Evolutionary conservation across 2,113 vertebrate species (phyloP), one percentile per base, ranked within the genome.

Genomic region (Reinhardtius hippoglossoides): DNA sequence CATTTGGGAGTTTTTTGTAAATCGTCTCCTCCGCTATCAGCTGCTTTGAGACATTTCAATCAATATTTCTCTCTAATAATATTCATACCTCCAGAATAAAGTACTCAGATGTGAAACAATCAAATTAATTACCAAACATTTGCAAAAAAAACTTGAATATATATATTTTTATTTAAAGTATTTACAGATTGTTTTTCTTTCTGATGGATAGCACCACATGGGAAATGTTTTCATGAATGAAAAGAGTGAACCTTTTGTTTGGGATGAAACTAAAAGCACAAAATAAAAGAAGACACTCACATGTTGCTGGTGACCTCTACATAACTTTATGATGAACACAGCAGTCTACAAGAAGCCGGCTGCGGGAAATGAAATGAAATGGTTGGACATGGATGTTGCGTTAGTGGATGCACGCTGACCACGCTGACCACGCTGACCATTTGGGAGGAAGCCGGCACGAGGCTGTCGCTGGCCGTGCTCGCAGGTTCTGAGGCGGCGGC

Each of bases 91-190:
- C 27, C 21, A 62, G 21, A 12, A 31, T 23, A 56, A 40, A 44
- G 37, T 50, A 13, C 6, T 54, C 50, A 21, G 20, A 21, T 20
- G 50, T n/a, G 50, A 80, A 80, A 68, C 67, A 79, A 81, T 81
- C 35, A 42, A 82, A 72, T 85, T 58, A 88, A 87, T 76, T 85
- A 15, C 69, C 87, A 89, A 54, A 54, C 20, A 54, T 54, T 54
- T n/a, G 7, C 50, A 54, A 54, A 54, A 54, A 76, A 79, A 84
- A 82, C 40, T 85, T 74, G 72, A 91, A 91, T 82, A 92, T 63
- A 92, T 60, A 71, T 82, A 76, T 90, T 81, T 91, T 95, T 95
- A 95, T 94, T 95, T 89, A 87, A 93, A 92, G 83, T 95, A 94
- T 95, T 93, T 94, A 95, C 93, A 95, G 81, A 76, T 83, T 68